These are phyloP conservation scores for Masticophis lateralis DNA, from an alignment of 2,797 vertebrate species.

Conservation along the genomic window DNA sequence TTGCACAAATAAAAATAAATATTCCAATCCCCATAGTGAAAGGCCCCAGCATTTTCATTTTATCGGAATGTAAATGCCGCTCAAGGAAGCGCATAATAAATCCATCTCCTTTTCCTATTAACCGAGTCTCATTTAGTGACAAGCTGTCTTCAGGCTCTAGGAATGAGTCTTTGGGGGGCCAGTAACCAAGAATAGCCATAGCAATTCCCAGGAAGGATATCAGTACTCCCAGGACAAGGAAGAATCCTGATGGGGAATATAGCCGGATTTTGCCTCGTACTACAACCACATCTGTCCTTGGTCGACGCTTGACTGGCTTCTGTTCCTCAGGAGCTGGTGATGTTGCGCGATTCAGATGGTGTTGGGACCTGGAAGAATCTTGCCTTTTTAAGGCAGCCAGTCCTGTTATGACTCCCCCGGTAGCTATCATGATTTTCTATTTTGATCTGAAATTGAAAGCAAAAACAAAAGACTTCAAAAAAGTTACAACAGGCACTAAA, in stretches of 20 bases:
- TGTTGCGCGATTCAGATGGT: conserved; percentile 74
- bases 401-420: conserved; percentile 94
- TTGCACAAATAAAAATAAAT: conserved; percentile 98
- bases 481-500: not conserved
- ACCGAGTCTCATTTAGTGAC: conserved; percentile 70
- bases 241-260: conserved; percentile 94
- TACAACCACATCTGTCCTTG: conserved; percentile 89
- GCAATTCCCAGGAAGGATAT: conserved; percentile 87
- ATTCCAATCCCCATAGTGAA: conserved; percentile 99
- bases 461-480: conserved; percentile 26
- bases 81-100: conserved; percentile 85
- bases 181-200: conserved; percentile 96
- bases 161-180: conserved; percentile 84
- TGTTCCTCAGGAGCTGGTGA: conserved; percentile 72
- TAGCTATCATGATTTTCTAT: conserved; percentile 86
- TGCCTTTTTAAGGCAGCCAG: conserved; percentile 96
- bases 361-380: conserved; percentile 92
- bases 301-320: conserved; percentile 80
- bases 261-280: conserved; percentile 91
- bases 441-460: conserved; percentile 58
- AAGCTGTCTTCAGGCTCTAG: conserved; percentile 60
- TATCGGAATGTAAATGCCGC: conserved; percentile 89
- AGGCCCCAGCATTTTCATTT: conserved; percentile 98
- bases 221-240: conserved; percentile 88
- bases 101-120: conserved; percentile 66